Evolutionary conservation across 1,140 invertebrate genomes (phyloP), one percentile per base, ranked within the genome.

Genomic region (Polypedilum pembai): DNA sequence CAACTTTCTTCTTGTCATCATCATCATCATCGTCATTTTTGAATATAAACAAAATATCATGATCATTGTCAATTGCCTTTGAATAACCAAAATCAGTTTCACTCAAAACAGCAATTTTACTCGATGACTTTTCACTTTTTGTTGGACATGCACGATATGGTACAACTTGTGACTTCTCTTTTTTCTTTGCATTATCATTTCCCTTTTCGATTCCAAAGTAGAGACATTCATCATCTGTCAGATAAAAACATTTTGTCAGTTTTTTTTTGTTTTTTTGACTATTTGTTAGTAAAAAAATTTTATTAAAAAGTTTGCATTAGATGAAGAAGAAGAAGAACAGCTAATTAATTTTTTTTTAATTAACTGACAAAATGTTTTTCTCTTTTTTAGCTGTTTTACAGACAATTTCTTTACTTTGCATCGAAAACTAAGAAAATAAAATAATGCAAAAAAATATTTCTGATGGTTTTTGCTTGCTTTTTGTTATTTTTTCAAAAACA

Each of bases 221-320:
- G 91, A 94, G 93, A 91, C 92, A 94, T 90, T 92, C 91, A 90
- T 93, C 91, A 91, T 92, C 92, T 94, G 91, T 87, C 87, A 79
- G 77, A 78, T 80, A 80, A 82, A 82, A 82, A 87, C 86, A 86
- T 85, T 86, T 86, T 85, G 85, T 86, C 85, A 86, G 84, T 84
- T 83, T 80, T 79, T 76, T 79, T 78, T 8, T 10, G n/a, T 45
- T 40, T 41, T 73, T 41, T 73, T 45, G 12, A 17, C 17, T n/a
- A 20, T 73, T 73, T 73, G 41, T 40, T 41, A 41, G 24, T 33
- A 73, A 20, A 4, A 73, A 17, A 74, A 12, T 69, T 21, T 69
- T 33, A 33, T 33, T 33, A 33, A 33, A 33, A 73, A 40, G 24
- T 33, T 73, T 73, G 21, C 72, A 40, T 24, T 73, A 73, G 40